Base-by-base conservation (phyloP, 2,888 invertebrate species). In the Liopterus haemorrhoidalis region DNA sequence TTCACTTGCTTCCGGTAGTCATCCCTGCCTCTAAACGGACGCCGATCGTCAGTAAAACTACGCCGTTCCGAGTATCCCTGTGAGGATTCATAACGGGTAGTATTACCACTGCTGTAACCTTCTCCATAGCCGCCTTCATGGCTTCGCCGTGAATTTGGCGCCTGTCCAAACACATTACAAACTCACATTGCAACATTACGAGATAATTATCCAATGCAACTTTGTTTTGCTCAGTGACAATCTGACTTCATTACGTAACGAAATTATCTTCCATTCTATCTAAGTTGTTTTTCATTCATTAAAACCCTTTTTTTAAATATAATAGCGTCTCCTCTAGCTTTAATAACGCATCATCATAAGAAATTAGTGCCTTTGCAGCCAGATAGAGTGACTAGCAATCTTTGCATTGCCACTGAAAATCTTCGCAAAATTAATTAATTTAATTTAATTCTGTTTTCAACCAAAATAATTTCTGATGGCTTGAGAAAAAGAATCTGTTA, bases 61-160 rank as follows among this genome's bases (percentile, higher is more conserved):
- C 67, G 63, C 50, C 75, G 68, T 52, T 76, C 76, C 53, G 74
- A 70, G 58, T 72, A 73, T 56, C 69, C 61, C 61, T 66, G 60
- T 63, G 74, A 72, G 65, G 69, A 69, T 49, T 76, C 76, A 69
- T 76, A 76, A 59, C 77, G 73, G 62, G 73, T 64, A 63, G 70
- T 64, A 63, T 72, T 71, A 28, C 41, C 24, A 41, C 51, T 51
- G 65, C 73, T 73, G 66, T 74, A 73, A 55, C 72, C 70, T 62
- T 71, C 72, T 59, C 73, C 75, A 70, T 73, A 54, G 42, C 51
- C 51, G 42, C 55, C 54, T 43, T 60, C 60, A 55, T 60, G 61
- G 40, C 50, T 50, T 30, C 50, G 47, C 49, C 67, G 66, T 55
- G 67, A 64, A 54, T 65, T 65, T 59, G 63, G 59, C 57, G 63